Evolutionary conservation across 2,797 vertebrate genomes (phyloP).

Genomic region (Xenentodon cancila): DNA sequence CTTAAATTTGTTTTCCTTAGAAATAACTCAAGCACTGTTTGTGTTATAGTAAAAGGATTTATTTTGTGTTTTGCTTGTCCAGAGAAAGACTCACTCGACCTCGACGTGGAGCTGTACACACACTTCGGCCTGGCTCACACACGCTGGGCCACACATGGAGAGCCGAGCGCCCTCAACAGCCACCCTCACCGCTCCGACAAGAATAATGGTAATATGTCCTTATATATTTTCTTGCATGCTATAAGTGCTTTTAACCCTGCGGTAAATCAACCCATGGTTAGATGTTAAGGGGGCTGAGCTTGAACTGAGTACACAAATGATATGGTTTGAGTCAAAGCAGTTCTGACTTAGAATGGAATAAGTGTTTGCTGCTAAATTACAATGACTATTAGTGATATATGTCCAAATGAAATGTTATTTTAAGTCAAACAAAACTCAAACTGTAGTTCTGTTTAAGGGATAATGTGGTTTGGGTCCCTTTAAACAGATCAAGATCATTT

Average conservation of each 20-base stretch:
- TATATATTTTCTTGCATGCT: background rate
- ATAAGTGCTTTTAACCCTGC: background rate
- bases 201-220: slow-evolving; percentile 81
- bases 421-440: too few species aligned
- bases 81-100: slow-evolving; percentile 90
- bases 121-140: slow-evolving; percentile 97
- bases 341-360: too few species aligned
- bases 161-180: slow-evolving; percentile 91
- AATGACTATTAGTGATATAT: too few species aligned
- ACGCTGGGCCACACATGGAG: slow-evolving; percentile 96
- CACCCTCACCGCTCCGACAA: slow-evolving; percentile 96
- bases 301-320: too few species aligned
- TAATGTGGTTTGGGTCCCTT: too few species aligned
- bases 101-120: slow-evolving; percentile 87
- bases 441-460: too few species aligned
- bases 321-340: too few species aligned
- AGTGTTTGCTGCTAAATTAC: too few species aligned
- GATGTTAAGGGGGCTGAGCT: too few species aligned
- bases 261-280: too few species aligned
- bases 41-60: background rate
- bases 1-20: background rate
- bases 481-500: too few species aligned
- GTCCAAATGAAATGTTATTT: too few species aligned
- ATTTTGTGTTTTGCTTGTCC: slow-evolving; percentile 26
- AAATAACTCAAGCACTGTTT: background rate